Conservation (phyloP, 2,888 invertebrate genomes). For the Vanessa cardui region DNA sequence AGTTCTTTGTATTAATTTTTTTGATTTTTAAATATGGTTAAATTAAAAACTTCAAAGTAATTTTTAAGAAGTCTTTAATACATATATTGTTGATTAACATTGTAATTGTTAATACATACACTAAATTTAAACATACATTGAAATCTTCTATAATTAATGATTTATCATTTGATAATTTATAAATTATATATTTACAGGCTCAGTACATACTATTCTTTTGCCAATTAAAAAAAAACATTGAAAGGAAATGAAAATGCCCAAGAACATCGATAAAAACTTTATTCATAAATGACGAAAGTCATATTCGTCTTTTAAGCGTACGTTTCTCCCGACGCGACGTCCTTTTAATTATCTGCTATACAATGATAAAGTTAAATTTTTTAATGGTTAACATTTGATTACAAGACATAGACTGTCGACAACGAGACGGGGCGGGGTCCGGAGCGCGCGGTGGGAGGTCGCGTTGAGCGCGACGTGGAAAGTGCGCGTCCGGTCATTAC, state of each 20-base stretch:
- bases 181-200: constrained; percentile 7
- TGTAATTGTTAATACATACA: constrained; percentile 5
- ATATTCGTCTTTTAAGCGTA: constrained; percentile 78
- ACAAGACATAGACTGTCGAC: constrained; percentile 73
- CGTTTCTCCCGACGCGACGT: constrained; percentile 76
- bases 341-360: constrained; percentile 67
- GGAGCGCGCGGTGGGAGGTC: constrained; percentile 61
- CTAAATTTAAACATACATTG: neutral
- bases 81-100: constrained; percentile 5
- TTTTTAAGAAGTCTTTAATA: constrained; percentile 11
- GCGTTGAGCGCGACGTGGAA: constrained; percentile 61
- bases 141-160: neutral
- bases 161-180: constrained; percentile 4
- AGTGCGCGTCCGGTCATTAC: constrained; percentile 71
- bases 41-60: constrained; percentile 6
- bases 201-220: neutral
- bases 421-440: constrained; percentile 70
- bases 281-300: constrained; percentile 76
- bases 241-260: constrained; percentile 52
- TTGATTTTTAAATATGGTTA: neutral
- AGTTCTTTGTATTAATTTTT: neutral
- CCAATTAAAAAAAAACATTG: neutral
- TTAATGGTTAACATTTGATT: constrained; percentile 72
- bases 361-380: constrained; percentile 70
- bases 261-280: constrained; percentile 82